These are phyloP conservation scores for Tokudaia tokunoshimensis DNA, from an alignment of 2,797 vertebrate species.

Conservation along the genomic window DNA sequence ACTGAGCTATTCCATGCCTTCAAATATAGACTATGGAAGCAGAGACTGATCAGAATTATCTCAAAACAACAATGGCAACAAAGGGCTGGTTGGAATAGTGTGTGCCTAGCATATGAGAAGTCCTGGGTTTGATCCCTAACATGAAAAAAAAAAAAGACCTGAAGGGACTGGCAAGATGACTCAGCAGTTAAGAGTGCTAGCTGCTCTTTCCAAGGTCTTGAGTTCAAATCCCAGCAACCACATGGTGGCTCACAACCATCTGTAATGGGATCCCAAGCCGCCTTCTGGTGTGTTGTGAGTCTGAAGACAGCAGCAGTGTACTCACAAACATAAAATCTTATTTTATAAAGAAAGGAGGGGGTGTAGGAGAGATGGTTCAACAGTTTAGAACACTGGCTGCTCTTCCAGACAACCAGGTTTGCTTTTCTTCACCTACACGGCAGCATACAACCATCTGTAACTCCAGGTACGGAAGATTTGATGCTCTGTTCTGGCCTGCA, in stretches of 20 bases:
- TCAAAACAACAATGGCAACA: not conserved
- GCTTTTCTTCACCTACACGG: not conserved
- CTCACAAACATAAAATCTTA: too few species aligned
- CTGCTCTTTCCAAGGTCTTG: too few species aligned
- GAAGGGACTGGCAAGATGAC: not conserved
- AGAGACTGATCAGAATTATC: not conserved
- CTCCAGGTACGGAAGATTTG: not conserved
- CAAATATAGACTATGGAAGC: not conserved
- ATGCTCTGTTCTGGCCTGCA: not conserved
- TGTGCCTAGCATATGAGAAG: not conserved
- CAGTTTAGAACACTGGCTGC: not conserved
- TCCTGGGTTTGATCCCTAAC: not conserved
- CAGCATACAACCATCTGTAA: not conserved
- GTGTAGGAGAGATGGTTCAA: not conserved
- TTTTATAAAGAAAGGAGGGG: not conserved
- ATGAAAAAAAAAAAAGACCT: not conserved
- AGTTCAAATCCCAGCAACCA: too few species aligned
- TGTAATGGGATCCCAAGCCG: too few species aligned
- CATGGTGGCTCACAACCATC: too few species aligned
- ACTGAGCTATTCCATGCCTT: not conserved
- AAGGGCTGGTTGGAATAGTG: not conserved
- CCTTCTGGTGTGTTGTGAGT: too few species aligned
- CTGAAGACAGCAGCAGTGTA: too few species aligned
- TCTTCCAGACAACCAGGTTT: not conserved
- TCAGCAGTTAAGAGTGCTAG: not conserved